These are phyloP conservation scores for Phrixothrix hirtus DNA, from an alignment of 2,888 invertebrate genomes.

Conservation along the genomic window DNA sequence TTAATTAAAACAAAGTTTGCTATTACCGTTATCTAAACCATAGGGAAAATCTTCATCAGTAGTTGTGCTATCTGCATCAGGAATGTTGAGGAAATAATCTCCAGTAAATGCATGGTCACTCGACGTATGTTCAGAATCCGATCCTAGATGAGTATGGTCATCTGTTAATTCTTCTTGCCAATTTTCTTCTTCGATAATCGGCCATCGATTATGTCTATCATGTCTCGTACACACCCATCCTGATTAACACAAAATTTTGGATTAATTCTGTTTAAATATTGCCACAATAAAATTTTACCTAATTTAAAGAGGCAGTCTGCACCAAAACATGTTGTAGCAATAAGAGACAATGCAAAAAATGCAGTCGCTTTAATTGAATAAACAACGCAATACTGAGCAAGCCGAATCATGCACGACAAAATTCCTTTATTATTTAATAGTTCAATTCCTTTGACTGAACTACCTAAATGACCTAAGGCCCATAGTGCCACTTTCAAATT, in stretches of 20 bases:
- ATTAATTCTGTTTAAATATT: too few species aligned
- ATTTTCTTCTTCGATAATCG: slow-evolving; percentile 70
- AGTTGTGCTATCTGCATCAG: slow-evolving; percentile 39
- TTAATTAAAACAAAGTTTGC: not conserved
- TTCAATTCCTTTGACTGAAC: slow-evolving; percentile 75
- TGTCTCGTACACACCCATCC: slow-evolving; percentile 80
- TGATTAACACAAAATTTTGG: slow-evolving; percentile 37
- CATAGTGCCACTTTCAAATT: slow-evolving; percentile 87
- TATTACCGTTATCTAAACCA: slow-evolving; percentile 29
- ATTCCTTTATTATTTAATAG: slow-evolving; percentile 64
- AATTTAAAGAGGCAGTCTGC: slow-evolving; percentile 75
- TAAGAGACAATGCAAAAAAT: slow-evolving; percentile 83
- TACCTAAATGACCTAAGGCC: slow-evolving; percentile 84
- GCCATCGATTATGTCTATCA: slow-evolving; percentile 76
- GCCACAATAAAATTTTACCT: too few species aligned
- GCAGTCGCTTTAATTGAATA: slow-evolving; percentile 90
- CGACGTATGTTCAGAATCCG: slow-evolving; percentile 43
- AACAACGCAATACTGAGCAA: slow-evolving; percentile 80
- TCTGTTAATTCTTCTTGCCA: slow-evolving; percentile 56
- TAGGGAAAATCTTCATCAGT: slow-evolving; percentile 39
- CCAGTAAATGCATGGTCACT: slow-evolving; percentile 38
- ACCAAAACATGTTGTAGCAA: slow-evolving; percentile 82
- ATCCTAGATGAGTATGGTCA: slow-evolving; percentile 37
- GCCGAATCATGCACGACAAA: slow-evolving; percentile 59
- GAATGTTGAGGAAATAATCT: slow-evolving; percentile 31